Evolutionary conservation across 2,888 invertebrate species (phyloP).

Genomic region (Penaeus monodon): DNA sequence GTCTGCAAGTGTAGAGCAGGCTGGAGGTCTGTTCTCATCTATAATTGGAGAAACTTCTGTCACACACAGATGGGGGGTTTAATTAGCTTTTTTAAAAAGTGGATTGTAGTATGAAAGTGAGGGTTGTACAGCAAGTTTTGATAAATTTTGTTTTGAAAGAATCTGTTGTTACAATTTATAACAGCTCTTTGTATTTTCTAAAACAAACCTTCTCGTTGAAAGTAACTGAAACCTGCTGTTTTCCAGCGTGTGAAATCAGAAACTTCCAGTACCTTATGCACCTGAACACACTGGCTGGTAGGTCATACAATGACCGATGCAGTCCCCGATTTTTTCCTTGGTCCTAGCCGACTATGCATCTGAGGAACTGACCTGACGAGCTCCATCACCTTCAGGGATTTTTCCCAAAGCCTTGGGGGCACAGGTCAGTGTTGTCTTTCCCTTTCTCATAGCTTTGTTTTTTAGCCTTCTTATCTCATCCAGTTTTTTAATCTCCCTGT

Average conservation of each 20-base stretch:
- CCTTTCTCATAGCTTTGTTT: not conserved
- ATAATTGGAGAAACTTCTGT: conserved; percentile 98
- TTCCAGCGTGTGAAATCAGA: conserved; percentile 91
- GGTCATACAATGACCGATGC: conserved; percentile 99
- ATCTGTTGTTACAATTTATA: no score
- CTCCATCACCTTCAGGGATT: conserved; percentile 91
- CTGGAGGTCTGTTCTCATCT: conserved; percentile 89
- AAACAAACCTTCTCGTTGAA: not conserved
- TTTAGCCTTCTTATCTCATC: not conserved
- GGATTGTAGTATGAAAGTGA: no score
- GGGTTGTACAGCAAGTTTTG: no score
- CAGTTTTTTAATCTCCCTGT: not conserved
- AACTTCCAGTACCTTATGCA: conserved; percentile 99
- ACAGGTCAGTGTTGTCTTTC: conserved; percentile 75
- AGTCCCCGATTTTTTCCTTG: conserved; percentile 99
- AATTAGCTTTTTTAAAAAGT: conserved; percentile 68
- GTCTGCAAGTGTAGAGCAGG: conserved; percentile 95
- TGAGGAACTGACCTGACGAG: conserved; percentile 87
- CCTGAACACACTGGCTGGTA: conserved; percentile 95
- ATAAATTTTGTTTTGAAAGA: no score
- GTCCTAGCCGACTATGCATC: conserved; percentile 96
- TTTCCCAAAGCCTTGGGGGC: conserved; percentile 98
- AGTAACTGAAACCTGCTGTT: conserved; percentile 30
- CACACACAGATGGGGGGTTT: conserved; percentile 97
- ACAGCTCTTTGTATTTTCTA: not conserved